phyloP scores from a whole-genome alignment of 2,888 invertebrate species.

The Iphiclides podalirius region DNA sequence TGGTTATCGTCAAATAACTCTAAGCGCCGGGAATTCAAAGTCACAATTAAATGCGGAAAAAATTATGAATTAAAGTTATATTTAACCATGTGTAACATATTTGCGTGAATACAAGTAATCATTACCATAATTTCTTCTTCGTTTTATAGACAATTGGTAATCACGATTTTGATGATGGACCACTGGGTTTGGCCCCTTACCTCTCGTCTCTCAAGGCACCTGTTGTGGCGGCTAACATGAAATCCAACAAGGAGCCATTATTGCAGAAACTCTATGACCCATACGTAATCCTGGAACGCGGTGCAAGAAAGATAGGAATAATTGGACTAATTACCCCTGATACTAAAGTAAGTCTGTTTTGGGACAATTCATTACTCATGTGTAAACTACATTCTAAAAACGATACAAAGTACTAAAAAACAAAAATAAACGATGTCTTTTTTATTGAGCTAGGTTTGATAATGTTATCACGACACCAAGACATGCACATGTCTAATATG shows the following conservation, averaged over 20 bases:
- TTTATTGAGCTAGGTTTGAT: not conserved
- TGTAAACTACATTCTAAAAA: not conserved
- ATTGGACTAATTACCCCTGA: conserved; percentile 87
- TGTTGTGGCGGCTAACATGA: conserved; percentile 87
- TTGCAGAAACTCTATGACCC: conserved; percentile 82
- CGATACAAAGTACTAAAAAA: too few relatives aligned
- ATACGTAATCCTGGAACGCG: conserved; percentile 82
- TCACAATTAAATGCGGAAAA: too few relatives aligned
- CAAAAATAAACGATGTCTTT: too few relatives aligned
- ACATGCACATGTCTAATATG: not conserved
- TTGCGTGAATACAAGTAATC: too few relatives aligned
- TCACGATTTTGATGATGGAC: conserved; percentile 91
- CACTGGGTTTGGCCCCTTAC: conserved; percentile 86
- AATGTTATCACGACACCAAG: not conserved
- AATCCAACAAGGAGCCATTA: conserved; percentile 82
- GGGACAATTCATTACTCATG: too few relatives aligned
- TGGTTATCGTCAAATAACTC: too few relatives aligned
- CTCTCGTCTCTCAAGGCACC: conserved; percentile 83
- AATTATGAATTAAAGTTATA: too few relatives aligned
- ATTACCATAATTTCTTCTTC: too few relatives aligned
- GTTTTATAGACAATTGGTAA: conserved; percentile 86
- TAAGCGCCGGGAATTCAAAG: too few relatives aligned
- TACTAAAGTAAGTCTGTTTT: conserved; percentile 72
- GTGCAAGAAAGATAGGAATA: conserved; percentile 86
- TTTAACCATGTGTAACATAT: too few relatives aligned